Conservation (phyloP, 2,888 invertebrate genomes). For the Heteromurus nitidus region DNA sequence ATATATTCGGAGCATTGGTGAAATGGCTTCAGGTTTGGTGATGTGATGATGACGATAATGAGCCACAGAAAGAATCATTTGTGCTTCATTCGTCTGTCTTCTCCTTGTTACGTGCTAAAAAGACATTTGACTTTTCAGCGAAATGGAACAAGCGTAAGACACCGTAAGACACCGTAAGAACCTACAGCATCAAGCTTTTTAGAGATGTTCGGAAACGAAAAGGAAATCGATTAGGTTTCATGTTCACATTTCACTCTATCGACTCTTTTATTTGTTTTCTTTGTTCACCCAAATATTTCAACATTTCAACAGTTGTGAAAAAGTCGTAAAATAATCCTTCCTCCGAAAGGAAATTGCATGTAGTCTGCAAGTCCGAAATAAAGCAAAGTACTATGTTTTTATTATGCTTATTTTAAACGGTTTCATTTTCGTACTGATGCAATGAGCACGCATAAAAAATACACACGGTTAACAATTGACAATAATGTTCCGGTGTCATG, state of each 20-base stretch:
- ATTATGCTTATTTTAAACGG: too few species aligned
- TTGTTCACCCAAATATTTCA: slow-evolving; percentile 11
- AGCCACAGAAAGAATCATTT: slow-evolving; percentile 10
- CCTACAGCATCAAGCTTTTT: neutral
- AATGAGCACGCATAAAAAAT: too few species aligned
- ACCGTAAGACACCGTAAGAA: neutral
- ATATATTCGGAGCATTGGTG: too few species aligned
- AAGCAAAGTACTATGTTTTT: too few species aligned
- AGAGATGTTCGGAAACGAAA: too few species aligned
- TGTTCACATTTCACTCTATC: neutral
- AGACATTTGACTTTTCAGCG: neutral
- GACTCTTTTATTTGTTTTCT: slow-evolving; percentile 14
- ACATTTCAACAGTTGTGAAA: slow-evolving; percentile 17
- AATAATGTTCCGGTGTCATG: too few species aligned
- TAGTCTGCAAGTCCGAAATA: too few species aligned
- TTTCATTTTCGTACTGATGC: too few species aligned
- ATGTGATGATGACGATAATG: slow-evolving; percentile 15
- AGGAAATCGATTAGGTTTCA: neutral
- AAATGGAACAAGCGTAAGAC: neutral
- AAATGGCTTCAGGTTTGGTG: neutral
- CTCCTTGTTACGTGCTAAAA: neutral
- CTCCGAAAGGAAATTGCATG: too few species aligned
- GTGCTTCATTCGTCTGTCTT: slow-evolving; percentile 3
- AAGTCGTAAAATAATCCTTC: neutral
- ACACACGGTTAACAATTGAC: too few species aligned